Percentiles rank a stretch among this genome's conserved stretches.
These are phyloP conservation scores for Leptodactylus fuscus DNA, from an alignment of 2,113 vertebrate species.

Conservation along the genomic window DNA sequence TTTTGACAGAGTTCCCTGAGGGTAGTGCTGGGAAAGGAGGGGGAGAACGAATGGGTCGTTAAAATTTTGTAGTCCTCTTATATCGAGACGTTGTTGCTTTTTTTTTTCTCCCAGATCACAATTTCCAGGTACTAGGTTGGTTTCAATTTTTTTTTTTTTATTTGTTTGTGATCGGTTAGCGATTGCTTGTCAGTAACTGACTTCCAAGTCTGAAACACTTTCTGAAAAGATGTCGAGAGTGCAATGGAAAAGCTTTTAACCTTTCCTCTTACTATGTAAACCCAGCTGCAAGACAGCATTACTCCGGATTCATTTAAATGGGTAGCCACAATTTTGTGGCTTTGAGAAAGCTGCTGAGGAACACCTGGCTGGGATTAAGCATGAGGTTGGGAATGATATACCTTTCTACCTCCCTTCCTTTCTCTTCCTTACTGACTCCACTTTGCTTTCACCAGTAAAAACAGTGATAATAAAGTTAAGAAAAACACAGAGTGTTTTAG, in stretches of 20 bases:
- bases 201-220: accelerated
- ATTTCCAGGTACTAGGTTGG: background rate
- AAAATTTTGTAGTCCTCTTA: conserved; percentile 26
- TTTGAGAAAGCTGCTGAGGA: background rate
- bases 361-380: background rate
- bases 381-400: conserved; percentile 17
- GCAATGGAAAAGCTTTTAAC: background rate
- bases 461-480: conserved; percentile 41
- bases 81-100: conserved; percentile 41
- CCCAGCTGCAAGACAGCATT: conserved; percentile 1
- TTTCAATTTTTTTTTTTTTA: background rate
- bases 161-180: conserved; percentile 47
- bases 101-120: conserved; percentile 21
- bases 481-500: conserved; percentile 51
- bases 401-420: conserved; percentile 37
- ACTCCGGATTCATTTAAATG: background rate
- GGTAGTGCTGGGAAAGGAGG: conserved; percentile 33
- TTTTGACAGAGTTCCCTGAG: conserved; percentile 38
- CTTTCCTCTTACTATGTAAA: conserved; percentile 4
- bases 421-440: conserved; percentile 17
- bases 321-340: accelerated
- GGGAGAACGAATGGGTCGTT: conserved; percentile 10
- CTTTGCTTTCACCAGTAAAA: conserved; percentile 4
- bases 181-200: background rate
- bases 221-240: background rate